Evolutionary conservation across 2,113 vertebrate genomes (phyloP).

Genomic region (Numenius arquata): DNA sequence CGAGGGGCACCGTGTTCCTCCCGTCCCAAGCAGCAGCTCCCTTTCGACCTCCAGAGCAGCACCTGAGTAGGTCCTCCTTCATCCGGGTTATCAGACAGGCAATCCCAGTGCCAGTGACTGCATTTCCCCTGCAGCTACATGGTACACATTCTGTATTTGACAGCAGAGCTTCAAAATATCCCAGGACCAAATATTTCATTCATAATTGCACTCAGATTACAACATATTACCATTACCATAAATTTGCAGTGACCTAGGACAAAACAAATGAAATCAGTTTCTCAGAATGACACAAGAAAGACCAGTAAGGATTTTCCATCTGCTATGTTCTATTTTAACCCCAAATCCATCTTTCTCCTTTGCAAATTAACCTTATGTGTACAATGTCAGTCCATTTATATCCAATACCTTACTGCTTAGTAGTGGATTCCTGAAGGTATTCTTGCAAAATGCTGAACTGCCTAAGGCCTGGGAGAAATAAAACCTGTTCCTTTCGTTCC

Average conservation of each 20-base stretch:
- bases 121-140: neutral
- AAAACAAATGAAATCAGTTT: neutral
- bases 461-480: neutral
- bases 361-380: neutral
- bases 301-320: neutral
- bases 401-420: neutral
- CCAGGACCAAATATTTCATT: slow-evolving; percentile 4
- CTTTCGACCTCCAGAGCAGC: neutral
- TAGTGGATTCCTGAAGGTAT: neutral
- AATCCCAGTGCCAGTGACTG: fast-evolving
- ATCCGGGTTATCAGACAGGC: neutral
- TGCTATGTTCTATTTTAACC: neutral
- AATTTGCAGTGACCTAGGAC: neutral
- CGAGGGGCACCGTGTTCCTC: fast-evolving
- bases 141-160: neutral
- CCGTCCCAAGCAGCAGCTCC: fast-evolving
- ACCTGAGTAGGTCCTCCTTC: neutral
- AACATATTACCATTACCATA: neutral
- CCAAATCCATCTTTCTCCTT: neutral
- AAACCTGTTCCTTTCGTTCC: neutral
- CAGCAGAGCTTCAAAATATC: neutral
- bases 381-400: slow-evolving; percentile 1
- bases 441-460: neutral
- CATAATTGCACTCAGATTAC: neutral
- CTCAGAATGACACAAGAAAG: neutral